These are phyloP conservation scores for Columba janthina DNA, from an alignment of 2,113 vertebrate species.

Conservation along the genomic window DNA sequence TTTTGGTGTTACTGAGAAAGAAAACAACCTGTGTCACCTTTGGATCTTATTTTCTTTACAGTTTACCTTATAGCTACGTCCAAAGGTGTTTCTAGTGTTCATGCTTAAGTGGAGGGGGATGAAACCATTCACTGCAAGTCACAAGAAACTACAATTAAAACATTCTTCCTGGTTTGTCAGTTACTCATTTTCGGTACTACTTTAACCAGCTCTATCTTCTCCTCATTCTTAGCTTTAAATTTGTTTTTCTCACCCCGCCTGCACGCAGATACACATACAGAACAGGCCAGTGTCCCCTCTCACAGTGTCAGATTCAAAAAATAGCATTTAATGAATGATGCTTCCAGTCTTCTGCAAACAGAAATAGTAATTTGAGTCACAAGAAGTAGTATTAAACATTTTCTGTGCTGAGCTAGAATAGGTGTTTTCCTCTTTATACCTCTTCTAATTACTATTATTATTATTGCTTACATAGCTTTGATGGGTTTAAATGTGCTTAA, in stretches of 20 bases:
- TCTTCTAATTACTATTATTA: not conserved
- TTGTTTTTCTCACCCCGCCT: not conserved
- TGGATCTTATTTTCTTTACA: not conserved
- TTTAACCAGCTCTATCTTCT: not conserved
- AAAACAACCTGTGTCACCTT: not conserved
- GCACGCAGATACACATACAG: not conserved
- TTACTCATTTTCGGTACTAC: not conserved
- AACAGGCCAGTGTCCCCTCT: not conserved
- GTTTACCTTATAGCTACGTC: not conserved
- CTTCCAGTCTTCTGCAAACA: not conserved
- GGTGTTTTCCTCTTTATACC: not conserved
- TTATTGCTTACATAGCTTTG: not conserved
- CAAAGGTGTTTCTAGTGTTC: not conserved
- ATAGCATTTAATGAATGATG: not conserved
- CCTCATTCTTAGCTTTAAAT: not conserved
- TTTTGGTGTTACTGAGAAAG: not conserved
- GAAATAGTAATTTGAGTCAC: not conserved
- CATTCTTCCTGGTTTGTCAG: not conserved
- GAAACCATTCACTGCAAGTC: not conserved
- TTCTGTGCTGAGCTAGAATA: not conserved
- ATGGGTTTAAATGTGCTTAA: not conserved
- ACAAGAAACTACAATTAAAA: not conserved
- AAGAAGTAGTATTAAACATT: not conserved
- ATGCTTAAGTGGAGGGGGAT: not conserved
- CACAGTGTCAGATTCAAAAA: not conserved